Conservation (phyloP, 2,113 vertebrate genomes). For the Hemicordylus capensis region DNA sequence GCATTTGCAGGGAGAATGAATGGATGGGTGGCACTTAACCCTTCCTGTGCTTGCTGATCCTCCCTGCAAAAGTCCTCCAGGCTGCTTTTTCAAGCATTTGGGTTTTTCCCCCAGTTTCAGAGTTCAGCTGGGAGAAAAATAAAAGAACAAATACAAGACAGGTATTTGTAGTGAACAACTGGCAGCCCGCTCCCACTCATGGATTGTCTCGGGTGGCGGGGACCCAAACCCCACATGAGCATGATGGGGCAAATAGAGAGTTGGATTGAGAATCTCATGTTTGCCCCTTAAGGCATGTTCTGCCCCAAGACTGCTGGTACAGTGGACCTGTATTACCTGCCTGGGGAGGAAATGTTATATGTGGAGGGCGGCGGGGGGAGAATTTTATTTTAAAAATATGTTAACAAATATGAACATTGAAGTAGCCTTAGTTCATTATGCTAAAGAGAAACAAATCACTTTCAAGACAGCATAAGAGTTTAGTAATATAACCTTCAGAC, state of each 20-base stretch:
- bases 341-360: too few relatives aligned
- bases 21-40: neutral
- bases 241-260: neutral
- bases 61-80: neutral
- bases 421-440: neutral
- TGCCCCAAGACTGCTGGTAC: neutral
- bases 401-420: neutral
- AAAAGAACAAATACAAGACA: too few relatives aligned
- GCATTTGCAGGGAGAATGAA: neutral
- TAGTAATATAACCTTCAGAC: neutral
- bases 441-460: neutral
- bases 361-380: too few relatives aligned
- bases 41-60: neutral
- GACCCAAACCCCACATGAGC: too few relatives aligned
- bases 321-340: neutral
- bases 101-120: too few relatives aligned
- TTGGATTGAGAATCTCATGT: neutral
- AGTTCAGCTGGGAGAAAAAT: too few relatives aligned
- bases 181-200: too few relatives aligned
- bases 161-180: too few relatives aligned
- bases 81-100: too few relatives aligned
- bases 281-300: neutral
- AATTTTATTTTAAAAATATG: neutral
- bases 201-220: too few relatives aligned
- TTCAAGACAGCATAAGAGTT: neutral